Conservation (phyloP, 2,113 vertebrate genomes). For the Laticauda colubrina region DNA sequence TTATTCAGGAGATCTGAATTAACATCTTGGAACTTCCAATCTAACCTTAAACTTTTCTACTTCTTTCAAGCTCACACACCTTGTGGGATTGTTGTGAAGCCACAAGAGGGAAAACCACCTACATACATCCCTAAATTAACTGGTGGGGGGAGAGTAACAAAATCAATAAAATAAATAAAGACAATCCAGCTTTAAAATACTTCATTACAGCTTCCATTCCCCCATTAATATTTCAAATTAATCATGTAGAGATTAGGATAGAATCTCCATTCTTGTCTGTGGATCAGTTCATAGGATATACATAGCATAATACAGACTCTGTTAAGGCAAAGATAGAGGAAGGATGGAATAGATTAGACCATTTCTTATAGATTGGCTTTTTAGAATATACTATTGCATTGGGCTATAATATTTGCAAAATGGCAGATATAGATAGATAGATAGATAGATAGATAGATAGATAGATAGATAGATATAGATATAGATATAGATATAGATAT, state of each 20-base stretch:
- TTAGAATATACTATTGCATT: neutral
- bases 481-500: no score
- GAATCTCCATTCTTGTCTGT: neutral
- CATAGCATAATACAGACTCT: neutral
- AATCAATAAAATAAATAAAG: neutral
- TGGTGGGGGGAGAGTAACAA: neutral
- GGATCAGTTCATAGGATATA: neutral
- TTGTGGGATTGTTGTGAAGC: neutral
- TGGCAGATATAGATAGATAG: neutral
- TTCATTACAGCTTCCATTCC: neutral
- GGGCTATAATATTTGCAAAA: neutral
- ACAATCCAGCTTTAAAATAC: neutral
- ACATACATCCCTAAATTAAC: neutral
- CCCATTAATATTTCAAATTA: neutral
- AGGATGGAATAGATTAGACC: neutral
- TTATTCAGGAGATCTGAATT: neutral
- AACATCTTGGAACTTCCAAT: rapidly evolving
- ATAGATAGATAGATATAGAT: no score
- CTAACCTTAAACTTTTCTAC: neutral
- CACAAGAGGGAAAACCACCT: neutral
- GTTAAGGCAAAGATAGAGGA: neutral
- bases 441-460: no score
- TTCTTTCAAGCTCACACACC: neutral
- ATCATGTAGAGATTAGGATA: neutral
- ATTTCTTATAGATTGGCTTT: neutral